Evolutionary conservation across 2,888 invertebrate genomes (phyloP).

Genomic region (Epirrhoe alternata): DNA sequence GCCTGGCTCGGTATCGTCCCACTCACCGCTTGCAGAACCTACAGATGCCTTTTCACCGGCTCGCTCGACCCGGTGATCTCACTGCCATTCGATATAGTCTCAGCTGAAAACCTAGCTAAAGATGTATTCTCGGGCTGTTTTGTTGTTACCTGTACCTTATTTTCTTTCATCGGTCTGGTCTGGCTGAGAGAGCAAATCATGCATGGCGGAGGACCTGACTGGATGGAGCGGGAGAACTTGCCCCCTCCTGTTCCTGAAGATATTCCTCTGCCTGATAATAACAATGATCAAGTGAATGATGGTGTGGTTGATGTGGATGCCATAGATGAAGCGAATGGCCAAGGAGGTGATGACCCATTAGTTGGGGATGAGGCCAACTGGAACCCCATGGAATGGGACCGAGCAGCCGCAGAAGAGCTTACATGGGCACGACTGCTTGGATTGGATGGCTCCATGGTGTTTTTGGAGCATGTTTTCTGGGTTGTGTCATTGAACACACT

Average conservation of each 20-base stretch:
- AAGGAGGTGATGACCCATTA: conserved; percentile 80
- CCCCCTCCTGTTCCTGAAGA: conserved; percentile 81
- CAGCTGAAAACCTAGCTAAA: conserved; percentile 95
- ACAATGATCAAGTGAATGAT: conserved; percentile 77
- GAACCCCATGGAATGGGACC: conserved; percentile 99
- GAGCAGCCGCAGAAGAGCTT: conserved; percentile 98
- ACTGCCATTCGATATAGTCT: conserved; percentile 95
- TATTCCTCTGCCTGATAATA: conserved; percentile 76
- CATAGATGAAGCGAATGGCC: conserved; percentile 70
- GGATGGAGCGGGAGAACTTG: conserved; percentile 92
- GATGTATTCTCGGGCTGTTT: conserved; percentile 98
- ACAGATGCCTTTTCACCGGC: conserved; percentile 96
- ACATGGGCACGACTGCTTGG: conserved; percentile 99
- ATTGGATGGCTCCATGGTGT: conserved; percentile 97
- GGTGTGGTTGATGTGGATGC: conserved; percentile 64
- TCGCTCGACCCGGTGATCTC: conserved; percentile 94
- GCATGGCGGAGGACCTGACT: conserved; percentile 98
- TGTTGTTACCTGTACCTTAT: conserved; percentile 97
- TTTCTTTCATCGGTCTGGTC: conserved; percentile 98
- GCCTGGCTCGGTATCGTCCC: conserved; percentile 99
- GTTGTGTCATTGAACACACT: conserved; percentile 98
- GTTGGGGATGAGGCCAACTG: conserved; percentile 94
- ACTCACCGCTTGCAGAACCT: conserved; percentile 97
- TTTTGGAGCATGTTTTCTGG: conserved; percentile 99
- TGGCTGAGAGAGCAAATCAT: conserved; percentile 99